Percentiles rank a stretch among this genome's conserved stretches.
Conservation (phyloP, 2,888 invertebrate genomes). For the Ptilodon capucinus region DNA sequence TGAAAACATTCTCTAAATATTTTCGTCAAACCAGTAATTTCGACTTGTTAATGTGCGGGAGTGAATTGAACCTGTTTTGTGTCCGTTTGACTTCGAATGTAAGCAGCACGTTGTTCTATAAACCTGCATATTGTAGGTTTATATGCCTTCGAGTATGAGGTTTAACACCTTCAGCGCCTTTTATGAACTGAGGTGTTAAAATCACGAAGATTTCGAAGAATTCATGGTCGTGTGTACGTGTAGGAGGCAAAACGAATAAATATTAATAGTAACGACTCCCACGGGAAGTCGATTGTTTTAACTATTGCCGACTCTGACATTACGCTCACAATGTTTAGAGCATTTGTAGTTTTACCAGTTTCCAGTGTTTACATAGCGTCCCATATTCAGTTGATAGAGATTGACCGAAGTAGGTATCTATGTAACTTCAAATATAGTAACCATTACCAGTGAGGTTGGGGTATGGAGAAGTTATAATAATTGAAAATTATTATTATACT, state of each 20-base stretch:
- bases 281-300: constrained; percentile 18
- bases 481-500: constrained; percentile 8
- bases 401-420: constrained; percentile 29
- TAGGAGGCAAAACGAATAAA: constrained; percentile 20
- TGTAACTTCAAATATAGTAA: constrained; percentile 6
- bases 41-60: constrained; percentile 62
- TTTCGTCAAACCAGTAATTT: constrained; percentile 52
- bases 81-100: constrained; percentile 60
- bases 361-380: constrained; percentile 11
- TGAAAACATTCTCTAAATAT: constrained; percentile 55
- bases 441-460: constrained; percentile 12
- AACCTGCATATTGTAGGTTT: constrained; percentile 78
- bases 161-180: constrained; percentile 45
- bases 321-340: constrained; percentile 13
- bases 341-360: constrained; percentile 7
- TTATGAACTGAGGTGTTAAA: constrained; percentile 34
- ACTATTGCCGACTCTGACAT: constrained; percentile 12
- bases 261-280: constrained; percentile 23
- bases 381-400: constrained; percentile 26
- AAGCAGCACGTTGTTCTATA: constrained; percentile 61
- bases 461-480: constrained; percentile 26
- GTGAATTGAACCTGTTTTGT: constrained; percentile 58
- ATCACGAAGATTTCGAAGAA: constrained; percentile 28
- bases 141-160: constrained; percentile 49
- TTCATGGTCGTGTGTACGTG: constrained; percentile 29